Evolutionary conservation across 2,888 invertebrate genomes (phyloP), one percentile per base, ranked within the genome.

Genomic region (Nowickia ferox): DNA sequence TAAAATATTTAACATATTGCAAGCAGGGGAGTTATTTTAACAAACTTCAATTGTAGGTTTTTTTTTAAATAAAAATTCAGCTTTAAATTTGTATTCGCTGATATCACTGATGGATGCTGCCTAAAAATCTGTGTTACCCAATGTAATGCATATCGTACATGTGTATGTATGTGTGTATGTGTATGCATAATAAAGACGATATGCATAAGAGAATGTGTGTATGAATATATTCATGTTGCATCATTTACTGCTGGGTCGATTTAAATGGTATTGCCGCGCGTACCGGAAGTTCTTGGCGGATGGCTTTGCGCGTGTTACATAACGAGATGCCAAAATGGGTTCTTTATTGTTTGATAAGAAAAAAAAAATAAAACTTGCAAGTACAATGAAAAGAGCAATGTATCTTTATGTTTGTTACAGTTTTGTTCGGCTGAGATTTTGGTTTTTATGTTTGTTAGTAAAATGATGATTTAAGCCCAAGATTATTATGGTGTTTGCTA

Each of bases 231-330:
- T 1, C 8, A 53, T 13, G 5, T 66, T 55, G 40, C 17, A 40
- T 3, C 63, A 63, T 44, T 61, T 61, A 74, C 61, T 75, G 63
- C 75, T 76, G 65, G 71, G 11, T 79, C 44, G 19, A 42, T 78
- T 77, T 82, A 84, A 80, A 72, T 86, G 81, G 69, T 87, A 87
- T 71, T 84, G 79, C 71, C 87, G 83, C 76, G 87, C 87, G 88
- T 76, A 86, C 81, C 88, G 89, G 89, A 89, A 84, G 88, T 84
- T 80, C 87, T 87, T 84, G 88, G 89, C 88, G 88, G 88, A 88
- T 87, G 89, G 88, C 87, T 87, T 86, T 88, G 87, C 89, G 89
- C 88, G 89, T 89, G 89, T 80, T 84, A 79, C 83, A 87, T 87
- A 88, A 88, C 87, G 88, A 88, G 88, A 84, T 87, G 78, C 85